Conservation (phyloP, 1,140 invertebrate species). For the Acromyrmex charruanus region DNA sequence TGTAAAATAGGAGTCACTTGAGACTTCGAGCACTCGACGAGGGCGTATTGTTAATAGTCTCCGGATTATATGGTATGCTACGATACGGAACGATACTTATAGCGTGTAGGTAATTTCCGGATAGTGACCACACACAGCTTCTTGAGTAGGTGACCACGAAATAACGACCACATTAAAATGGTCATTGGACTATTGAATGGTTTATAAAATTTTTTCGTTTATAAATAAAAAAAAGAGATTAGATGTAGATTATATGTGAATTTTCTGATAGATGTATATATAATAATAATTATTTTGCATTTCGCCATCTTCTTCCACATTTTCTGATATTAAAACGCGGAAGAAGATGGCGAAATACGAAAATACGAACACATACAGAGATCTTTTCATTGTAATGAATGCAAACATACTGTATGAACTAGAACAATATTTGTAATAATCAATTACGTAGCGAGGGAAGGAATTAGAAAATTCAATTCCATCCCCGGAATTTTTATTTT, state of each 20-base stretch:
- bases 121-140: not conserved
- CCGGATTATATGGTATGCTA: not conserved
- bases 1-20: slow-evolving; percentile 67
- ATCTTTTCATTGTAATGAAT: not conserved
- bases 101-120: not conserved
- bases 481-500: no score
- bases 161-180: not conserved
- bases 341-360: not conserved
- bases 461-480: no score
- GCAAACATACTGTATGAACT: not conserved
- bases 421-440: not conserved
- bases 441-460: no score
- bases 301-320: no score
- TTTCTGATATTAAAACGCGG: not conserved
- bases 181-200: not conserved
- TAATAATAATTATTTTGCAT: not conserved
- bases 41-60: slow-evolving; percentile 15
- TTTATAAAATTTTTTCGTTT: not conserved
- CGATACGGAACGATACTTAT: not conserved
- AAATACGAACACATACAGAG: not conserved
- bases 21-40: slow-evolving; percentile 19
- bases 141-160: not conserved
- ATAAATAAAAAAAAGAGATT: not conserved
- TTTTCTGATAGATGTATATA: not conserved
- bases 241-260: not conserved